These are phyloP conservation scores for Porites cylindrica DNA, from an alignment of 92 coral and sea anemone genomes.

Conservation along the genomic window DNA sequence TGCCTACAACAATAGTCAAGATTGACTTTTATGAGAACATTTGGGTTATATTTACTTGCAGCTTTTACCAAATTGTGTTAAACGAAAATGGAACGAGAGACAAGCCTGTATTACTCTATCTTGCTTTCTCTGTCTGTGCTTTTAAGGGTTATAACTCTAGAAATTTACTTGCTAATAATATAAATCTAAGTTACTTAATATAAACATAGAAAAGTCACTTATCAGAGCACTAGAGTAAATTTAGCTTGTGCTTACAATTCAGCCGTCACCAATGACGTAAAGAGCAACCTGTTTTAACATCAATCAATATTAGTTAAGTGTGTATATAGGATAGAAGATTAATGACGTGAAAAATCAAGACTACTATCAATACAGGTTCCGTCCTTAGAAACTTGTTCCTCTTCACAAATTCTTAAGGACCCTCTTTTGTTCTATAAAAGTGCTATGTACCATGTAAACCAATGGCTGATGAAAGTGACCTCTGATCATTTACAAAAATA, in stretches of 20 bases:
- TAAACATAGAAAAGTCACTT: not conserved
- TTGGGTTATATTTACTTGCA: not conserved
- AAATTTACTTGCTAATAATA: not conserved
- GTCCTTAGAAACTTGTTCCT: not conserved
- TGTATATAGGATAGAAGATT: not conserved
- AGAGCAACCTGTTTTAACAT: constrained; percentile 16
- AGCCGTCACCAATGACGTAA: constrained; percentile 32
- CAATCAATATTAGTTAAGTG: not conserved
- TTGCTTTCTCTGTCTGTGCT: not conserved
- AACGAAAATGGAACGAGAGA: not conserved
- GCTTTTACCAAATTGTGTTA: not conserved
- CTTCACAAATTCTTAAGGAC: not conserved
- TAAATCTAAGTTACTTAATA: not conserved
- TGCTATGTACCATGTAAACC: not conserved
- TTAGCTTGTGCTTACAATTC: not conserved
- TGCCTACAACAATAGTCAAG: not conserved
- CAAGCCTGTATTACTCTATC: not conserved
- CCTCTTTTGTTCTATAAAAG: not conserved
- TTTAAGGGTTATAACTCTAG: not conserved
- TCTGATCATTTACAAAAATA: not conserved
- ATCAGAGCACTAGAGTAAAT: not conserved
- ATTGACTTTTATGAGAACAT: not conserved
- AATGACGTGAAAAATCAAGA: constrained; percentile 3
- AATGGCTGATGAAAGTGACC: not conserved
- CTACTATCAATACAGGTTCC: not conserved